Evolutionary conservation across 2,797 vertebrate genomes (phyloP).

Genomic region (Vireo griseus): DNA sequence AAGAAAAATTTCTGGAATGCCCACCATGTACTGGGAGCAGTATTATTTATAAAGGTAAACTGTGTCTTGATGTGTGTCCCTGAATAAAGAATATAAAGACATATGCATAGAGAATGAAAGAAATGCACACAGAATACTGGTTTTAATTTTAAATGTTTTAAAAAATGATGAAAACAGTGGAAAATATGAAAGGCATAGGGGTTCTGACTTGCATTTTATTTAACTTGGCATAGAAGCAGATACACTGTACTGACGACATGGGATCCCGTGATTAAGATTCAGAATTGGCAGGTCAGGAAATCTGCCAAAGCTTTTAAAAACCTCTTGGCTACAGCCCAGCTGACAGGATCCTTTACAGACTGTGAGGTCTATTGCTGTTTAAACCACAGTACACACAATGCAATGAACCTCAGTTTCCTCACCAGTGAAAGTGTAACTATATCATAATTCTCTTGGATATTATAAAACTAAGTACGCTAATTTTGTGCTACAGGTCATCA

Average conservation of each 20-base stretch:
- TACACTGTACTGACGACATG: background rate
- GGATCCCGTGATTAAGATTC: background rate
- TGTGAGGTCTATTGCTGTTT: background rate
- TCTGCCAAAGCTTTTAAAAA: conserved; percentile 11
- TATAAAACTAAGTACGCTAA: background rate
- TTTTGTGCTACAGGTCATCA: background rate
- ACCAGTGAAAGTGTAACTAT: background rate
- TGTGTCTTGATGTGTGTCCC: background rate
- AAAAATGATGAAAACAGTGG: background rate
- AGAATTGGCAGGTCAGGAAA: background rate
- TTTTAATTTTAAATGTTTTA: background rate
- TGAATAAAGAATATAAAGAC: background rate
- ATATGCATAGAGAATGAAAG: background rate
- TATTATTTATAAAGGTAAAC: background rate
- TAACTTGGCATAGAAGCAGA: background rate
- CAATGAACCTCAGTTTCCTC: background rate
- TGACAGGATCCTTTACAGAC: background rate
- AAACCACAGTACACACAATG: background rate
- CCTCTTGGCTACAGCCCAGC: background rate
- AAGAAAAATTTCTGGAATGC: background rate
- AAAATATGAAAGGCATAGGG: background rate
- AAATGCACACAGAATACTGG: background rate
- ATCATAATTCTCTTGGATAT: background rate
- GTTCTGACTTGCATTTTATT: background rate
- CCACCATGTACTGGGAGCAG: background rate